These are phyloP conservation scores for Mastomys natalensis DNA, from an alignment of 2,113 vertebrate species.

Conservation along the genomic window DNA sequence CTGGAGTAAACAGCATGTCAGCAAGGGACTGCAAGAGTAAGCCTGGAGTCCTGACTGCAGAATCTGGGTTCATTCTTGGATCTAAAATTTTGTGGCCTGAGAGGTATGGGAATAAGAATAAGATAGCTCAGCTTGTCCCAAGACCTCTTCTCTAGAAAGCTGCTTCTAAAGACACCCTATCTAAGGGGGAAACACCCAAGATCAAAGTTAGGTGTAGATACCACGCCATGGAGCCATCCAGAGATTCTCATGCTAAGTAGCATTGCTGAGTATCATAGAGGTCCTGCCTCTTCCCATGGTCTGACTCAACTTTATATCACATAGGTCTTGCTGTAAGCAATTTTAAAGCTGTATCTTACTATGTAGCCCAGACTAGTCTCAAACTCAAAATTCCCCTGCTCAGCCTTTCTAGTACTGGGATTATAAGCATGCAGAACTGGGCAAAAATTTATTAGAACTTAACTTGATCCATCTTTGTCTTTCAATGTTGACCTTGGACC, in stretches of 20 bases:
- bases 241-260: neutral
- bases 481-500: neutral
- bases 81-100: neutral
- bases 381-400: neutral
- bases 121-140: neutral
- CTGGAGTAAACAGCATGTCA: neutral
- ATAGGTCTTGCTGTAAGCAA: neutral
- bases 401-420: neutral
- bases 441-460: neutral
- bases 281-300: fast-evolving
- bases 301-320: neutral
- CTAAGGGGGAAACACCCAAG: neutral
- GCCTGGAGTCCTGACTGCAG: neutral
- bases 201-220: neutral
- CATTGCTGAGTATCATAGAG: neutral
- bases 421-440: neutral
- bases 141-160: neutral
- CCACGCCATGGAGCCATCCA: fast-evolving
- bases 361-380: neutral
- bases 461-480: neutral
- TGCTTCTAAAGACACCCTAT: neutral
- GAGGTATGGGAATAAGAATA: neutral
- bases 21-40: neutral
- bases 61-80: neutral
- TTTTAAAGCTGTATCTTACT: neutral